A percentile compares a stretch with the other conserved stretches of the same genome.
Conservation (phyloP, 1,140 invertebrate species). For the Orius laevigatus region DNA sequence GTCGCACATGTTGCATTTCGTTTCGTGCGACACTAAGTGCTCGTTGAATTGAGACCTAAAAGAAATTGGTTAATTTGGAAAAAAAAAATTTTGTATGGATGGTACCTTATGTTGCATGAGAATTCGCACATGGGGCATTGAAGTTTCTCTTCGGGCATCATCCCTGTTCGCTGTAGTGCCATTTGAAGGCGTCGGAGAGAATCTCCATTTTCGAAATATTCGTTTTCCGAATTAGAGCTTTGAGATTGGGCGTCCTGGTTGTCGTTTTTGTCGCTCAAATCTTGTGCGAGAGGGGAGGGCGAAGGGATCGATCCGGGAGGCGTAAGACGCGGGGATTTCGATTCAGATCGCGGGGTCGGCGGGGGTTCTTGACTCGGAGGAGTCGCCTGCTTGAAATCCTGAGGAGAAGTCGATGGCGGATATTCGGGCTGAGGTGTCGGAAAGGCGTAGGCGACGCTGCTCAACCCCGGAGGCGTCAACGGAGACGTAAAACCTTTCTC, state of each 20-base stretch:
- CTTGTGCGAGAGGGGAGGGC: not conserved
- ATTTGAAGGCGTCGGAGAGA: constrained; percentile 18
- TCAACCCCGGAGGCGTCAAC: constrained; percentile 9
- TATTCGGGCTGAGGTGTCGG: not conserved
- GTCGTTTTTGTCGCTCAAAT: not conserved
- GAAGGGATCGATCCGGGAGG: constrained; percentile 3
- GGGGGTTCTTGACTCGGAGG: not conserved
- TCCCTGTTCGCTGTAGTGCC: constrained; percentile 17
- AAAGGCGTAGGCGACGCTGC: not conserved
- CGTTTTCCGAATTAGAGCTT: constrained; percentile 8
- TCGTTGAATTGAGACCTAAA: constrained; percentile 18
- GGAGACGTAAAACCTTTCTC: not conserved
- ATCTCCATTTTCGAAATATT: constrained; percentile 13
- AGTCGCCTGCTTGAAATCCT: not conserved
- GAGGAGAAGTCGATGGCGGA: not conserved
- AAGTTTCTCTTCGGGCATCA: constrained; percentile 17
- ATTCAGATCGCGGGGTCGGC: not conserved
- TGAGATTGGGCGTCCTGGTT: constrained; percentile 4
- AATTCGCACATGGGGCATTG: constrained; percentile 19
- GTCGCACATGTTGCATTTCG: constrained; percentile 18
- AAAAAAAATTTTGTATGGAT: not conserved
- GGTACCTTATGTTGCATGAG: constrained; percentile 16
- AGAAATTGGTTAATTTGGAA: constrained; percentile 4
- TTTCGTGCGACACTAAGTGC: constrained; percentile 18
- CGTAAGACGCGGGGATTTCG: not conserved